Conservation (phyloP, 2,797 vertebrate genomes). For the Hydrocynus forskahlii region DNA sequence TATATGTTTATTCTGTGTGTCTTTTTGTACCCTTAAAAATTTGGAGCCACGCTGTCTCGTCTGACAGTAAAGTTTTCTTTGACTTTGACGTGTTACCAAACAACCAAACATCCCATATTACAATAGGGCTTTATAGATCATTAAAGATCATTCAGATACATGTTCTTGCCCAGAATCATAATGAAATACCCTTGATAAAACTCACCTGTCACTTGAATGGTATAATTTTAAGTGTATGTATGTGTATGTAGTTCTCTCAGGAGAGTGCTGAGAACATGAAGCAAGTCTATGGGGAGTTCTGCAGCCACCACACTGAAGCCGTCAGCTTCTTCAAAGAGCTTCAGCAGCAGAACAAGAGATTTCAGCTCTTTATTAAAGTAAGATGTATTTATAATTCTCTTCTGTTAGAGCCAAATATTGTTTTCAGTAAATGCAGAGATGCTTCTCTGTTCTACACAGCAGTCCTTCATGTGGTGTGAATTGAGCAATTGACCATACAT, state of each 20-base stretch:
- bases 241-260: conserved; percentile 86
- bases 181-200: too few species aligned
- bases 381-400: conserved; percentile 51
- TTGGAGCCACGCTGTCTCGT: too few species aligned
- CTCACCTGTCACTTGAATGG: too few species aligned
- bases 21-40: too few species aligned
- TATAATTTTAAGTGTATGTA: background rate
- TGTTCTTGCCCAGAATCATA: too few species aligned
- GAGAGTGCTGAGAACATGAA: conserved; percentile 92
- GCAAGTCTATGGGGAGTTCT: conserved; percentile 93
- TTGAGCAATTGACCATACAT: background rate
- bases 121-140: too few species aligned
- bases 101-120: too few species aligned
- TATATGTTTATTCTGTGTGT: too few species aligned
- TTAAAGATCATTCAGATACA: too few species aligned
- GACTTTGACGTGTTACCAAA: too few species aligned
- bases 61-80: too few species aligned
- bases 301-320: conserved; percentile 93
- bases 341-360: conserved; percentile 92
- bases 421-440: background rate
- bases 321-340: conserved; percentile 95
- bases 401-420: background rate
- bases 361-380: conserved; percentile 95
- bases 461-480: background rate
- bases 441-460: background rate